Base-by-base conservation (phyloP, 2,113 vertebrate species). In the Microcebus griseorufus region DNA sequence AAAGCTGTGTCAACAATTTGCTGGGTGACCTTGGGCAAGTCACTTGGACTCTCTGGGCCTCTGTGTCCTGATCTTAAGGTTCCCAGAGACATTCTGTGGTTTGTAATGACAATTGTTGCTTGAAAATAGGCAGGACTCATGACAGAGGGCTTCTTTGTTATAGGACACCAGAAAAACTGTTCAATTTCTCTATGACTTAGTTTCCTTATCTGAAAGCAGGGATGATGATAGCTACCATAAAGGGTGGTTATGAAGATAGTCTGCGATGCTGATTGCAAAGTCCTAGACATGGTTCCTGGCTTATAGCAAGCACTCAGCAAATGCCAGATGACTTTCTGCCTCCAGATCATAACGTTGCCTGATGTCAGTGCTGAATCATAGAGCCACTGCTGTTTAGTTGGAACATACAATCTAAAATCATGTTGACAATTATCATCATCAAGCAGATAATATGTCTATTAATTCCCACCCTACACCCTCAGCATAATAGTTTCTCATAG, bases 201-300 rank as follows among this genome's bases (percentile, higher is more conserved):
- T 75, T 65, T 97, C 53, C 29, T 95, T 32, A 81, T 84, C 51
- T 83, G 39, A 76, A 67, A 84, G 20, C 65, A 92, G 37, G 62
- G 29, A 39, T 14, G 29, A 32, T 58, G 10, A 84, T 75, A 29
- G n/a, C 9, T n/a, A 45, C 34, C 42, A 37, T 91, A 76, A 88
- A 78, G 20, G 1, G 9, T 37, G 6, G 14, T 13, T 69, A 45
- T 78, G 42, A 73, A 85, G 92, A 86, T 39, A 37, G 70, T 73
- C 78, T 80, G 37, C 25, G 58, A 62, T 81, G 42, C 80, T 85
- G 14, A 88, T 51, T 80, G 4, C 39, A 48, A 86, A 34, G 25
- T 81, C 29, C 34, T 67, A n/a, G 85, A 53, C 45, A 27, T 88
- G 14, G 53, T 82, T 84, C 6, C 45, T 60, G 22, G 20, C 53